These are phyloP conservation scores for Ischnura elegans DNA, from an alignment of 2,888 invertebrate species.

Conservation along the genomic window DNA sequence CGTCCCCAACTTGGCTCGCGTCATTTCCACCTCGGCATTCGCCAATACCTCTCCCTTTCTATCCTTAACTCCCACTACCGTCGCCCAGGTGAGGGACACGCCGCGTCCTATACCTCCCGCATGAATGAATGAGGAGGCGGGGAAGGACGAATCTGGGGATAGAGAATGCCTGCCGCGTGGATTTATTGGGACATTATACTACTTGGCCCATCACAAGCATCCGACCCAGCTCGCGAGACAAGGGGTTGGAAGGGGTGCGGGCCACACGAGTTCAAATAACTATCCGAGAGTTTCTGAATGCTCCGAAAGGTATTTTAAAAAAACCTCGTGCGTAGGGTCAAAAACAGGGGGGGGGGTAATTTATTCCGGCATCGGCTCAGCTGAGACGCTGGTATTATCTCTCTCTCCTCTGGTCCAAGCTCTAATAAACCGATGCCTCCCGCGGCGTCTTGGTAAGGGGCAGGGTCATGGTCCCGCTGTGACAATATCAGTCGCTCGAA, in stretches of 20 bases:
- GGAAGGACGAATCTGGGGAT: background rate
- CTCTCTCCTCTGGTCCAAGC: background rate
- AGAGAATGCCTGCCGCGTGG: constrained; percentile 22
- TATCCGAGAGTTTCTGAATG: background rate
- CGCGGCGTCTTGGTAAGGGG: background rate
- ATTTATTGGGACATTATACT: constrained; percentile 50
- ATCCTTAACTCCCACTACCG: background rate
- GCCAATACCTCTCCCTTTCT: background rate
- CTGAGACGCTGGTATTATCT: background rate
- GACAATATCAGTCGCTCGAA: background rate
- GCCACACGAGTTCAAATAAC: background rate
- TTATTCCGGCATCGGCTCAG: background rate
- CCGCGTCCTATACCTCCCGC: background rate
- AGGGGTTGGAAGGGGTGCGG: background rate
- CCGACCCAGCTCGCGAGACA: background rate
- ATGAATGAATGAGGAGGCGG: background rate
- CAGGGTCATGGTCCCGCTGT: background rate
- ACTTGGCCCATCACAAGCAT: background rate
- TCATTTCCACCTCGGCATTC: background rate
- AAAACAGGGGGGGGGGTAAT: background rate
- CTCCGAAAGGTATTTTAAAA: background rate
- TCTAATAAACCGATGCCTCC: constrained; percentile 27
- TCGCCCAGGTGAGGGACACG: background rate
- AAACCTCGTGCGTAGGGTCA: background rate
- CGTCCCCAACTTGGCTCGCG: background rate